Conservation (phyloP, 2,797 vertebrate genomes). For the Leuciscus waleckii region DNA sequence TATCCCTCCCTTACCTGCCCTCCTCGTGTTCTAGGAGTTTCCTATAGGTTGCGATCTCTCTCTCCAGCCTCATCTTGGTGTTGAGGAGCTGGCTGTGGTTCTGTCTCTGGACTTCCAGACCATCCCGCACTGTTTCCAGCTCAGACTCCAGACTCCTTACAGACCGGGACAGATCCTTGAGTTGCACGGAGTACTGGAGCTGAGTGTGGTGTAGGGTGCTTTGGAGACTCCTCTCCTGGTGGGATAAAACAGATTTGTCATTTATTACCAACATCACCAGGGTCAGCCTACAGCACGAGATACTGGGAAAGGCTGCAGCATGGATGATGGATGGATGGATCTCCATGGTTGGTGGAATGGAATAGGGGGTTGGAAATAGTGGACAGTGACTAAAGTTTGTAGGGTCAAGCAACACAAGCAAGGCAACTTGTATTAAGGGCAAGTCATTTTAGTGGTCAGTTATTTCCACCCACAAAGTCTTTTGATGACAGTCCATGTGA, state of each 20-base stretch:
- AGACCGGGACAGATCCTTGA: slow-evolving; percentile 86
- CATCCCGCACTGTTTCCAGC: slow-evolving; percentile 84
- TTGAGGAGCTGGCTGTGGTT: slow-evolving; percentile 91
- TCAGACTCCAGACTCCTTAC: slow-evolving; percentile 87
- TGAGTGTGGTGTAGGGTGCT: slow-evolving; percentile 85
- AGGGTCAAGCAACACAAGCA: not conserved
- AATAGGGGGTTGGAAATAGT: not conserved
- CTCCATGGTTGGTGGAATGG: not conserved
- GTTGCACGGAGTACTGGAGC: slow-evolving; percentile 86
- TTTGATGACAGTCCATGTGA: not conserved
- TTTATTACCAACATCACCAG: not conserved
- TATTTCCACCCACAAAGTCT: not conserved
- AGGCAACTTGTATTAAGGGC: not conserved
- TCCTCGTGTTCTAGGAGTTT: slow-evolving; percentile 91
- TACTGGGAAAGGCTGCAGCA: not conserved
- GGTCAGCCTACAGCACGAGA: not conserved
- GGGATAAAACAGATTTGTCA: not conserved
- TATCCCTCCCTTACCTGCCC: slow-evolving; percentile 81
- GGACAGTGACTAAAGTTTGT: not conserved
- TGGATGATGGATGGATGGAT: not conserved
- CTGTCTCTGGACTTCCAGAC: slow-evolving; percentile 87
- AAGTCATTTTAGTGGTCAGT: not conserved
- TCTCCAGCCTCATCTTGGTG: slow-evolving; percentile 93
- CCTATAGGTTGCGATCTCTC: slow-evolving; percentile 92
- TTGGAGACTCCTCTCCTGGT: slow-evolving; percentile 91